Percentiles rank a stretch among this genome's conserved stretches.
Conservation (phyloP, 2,113 vertebrate genomes). For the Maylandia zebra region DNA sequence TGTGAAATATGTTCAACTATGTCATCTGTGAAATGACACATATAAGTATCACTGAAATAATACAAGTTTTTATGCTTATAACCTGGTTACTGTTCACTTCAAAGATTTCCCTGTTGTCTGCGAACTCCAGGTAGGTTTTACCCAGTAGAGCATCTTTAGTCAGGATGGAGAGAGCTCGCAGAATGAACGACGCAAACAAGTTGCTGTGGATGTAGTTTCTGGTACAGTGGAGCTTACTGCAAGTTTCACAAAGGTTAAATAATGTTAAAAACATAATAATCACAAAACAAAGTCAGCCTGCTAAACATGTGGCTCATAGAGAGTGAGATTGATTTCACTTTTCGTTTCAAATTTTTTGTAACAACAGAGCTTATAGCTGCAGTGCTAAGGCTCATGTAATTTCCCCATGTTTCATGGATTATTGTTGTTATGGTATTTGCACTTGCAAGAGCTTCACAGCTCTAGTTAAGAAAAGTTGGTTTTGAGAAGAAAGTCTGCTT, state of each 20-base stretch:
- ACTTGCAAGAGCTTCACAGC: not conserved
- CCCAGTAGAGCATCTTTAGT: slow-evolving; percentile 77
- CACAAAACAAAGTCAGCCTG: not conserved
- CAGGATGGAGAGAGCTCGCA: slow-evolving; percentile 82
- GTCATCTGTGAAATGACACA: not conserved
- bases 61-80: not conserved
- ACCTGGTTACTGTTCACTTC: not conserved
- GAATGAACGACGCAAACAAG: slow-evolving; percentile 84
- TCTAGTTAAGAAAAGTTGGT: not conserved
- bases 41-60: not conserved
- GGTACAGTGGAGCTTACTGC: slow-evolving; percentile 9
- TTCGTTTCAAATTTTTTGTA: rapidly evolving
- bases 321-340: not conserved
- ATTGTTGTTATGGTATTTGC: not conserved
- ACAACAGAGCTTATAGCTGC: not conserved
- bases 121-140: not conserved
- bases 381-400: not conserved
- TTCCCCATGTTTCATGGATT: not conserved
- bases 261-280: rapidly evolving
- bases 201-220: slow-evolving; percentile 68
- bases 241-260: not conserved
- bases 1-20: not conserved
- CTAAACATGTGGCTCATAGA: not conserved
- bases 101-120: not conserved
- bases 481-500: not conserved